Base-by-base conservation (phyloP, 2,113 vertebrate species). In the Pipa parva region DNA sequence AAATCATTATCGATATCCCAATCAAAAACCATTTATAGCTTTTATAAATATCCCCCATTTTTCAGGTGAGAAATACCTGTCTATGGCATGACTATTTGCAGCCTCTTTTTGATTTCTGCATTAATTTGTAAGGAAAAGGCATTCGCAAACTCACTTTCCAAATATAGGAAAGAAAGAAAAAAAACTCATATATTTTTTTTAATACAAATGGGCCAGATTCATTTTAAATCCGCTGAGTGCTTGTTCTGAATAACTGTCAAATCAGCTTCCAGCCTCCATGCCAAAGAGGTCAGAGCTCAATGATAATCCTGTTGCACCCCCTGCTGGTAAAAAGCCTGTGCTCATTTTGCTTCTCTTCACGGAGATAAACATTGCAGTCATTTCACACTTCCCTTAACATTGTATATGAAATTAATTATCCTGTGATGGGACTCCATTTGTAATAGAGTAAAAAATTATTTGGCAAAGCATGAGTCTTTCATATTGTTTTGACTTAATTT, bases 271-370 rank as follows among this genome's bases (percentile, higher is more conserved):
- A 68, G 73, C 75, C 71, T 59, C 69, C 0, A 54, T 62, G 78
- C 78, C 73, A 55, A 75, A n/a, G 76, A 81, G 85, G 85, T 83
- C 85, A 85, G 79, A 80, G 84, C 80, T 85, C 83, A 88, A 85
- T 83, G 78, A 85, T 86, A 78, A 87, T 87, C 83, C 86, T 87
- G 83, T 88, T 79, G 88, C 88, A 81, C 85, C 89, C 88, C 88
- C 89, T 90, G 81, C 87, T 88, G 89, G 85, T 85, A 81, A 87
- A 85, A 89, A 84, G 81, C 76, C 76, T 75, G 22, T 69, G 80
- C 80, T 87, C 84, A 81, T 81, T 83, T 84, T 77, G 82, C 78
- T 78, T 74, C 76, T 78, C 79, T 80, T 70, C 80, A 78, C 76
- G 51, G 81, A 82, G 80, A 81, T 84, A 81, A 84, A 82, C 82